These are phyloP conservation scores for Mugil cephalus DNA, from an alignment of 2,113 vertebrate species.

Conservation along the genomic window DNA sequence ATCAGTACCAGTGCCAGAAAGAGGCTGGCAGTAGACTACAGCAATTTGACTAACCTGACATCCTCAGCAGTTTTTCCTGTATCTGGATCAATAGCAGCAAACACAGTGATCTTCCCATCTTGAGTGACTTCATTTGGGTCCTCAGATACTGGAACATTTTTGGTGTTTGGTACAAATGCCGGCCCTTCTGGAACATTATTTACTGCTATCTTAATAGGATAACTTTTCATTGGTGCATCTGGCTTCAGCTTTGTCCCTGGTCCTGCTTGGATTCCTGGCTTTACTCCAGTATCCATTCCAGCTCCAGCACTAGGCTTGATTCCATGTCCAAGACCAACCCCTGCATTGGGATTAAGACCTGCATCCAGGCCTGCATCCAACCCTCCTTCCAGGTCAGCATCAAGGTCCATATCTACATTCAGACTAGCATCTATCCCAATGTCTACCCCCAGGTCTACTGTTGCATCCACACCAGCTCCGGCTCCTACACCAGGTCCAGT, in stretches of 20 bases:
- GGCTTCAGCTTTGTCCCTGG: conserved; percentile 42
- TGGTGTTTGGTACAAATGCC: conserved; percentile 80
- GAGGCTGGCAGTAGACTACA: neutral
- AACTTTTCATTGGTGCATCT: conserved; percentile 61
- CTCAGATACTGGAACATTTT: conserved; percentile 79
- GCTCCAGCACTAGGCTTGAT: conserved; percentile 7
- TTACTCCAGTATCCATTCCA: conserved; percentile 30
- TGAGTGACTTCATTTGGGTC: conserved; percentile 61
- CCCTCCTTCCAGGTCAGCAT: neutral
- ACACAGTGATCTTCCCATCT: conserved; percentile 79
- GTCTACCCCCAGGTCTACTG: neutral
- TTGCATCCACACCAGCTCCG: neutral
- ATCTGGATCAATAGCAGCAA: conserved; percentile 87
- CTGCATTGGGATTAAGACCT: conserved; percentile 21
- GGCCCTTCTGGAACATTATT: conserved; percentile 88
- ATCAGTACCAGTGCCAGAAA: neutral
- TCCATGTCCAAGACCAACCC: conserved; percentile 14
- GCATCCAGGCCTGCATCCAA: conserved; percentile 1
- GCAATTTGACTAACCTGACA: conserved; percentile 83
- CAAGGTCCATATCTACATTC: conserved; percentile 5
- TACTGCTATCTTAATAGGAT: conserved; percentile 83
- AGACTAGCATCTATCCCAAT: neutral
- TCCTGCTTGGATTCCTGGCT: conserved; percentile 53
- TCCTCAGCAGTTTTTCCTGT: conserved; percentile 87
- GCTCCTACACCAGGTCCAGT: neutral